Evolutionary conservation across 2,888 invertebrate species (phyloP).

Genomic region (Perithous albicinctus): DNA sequence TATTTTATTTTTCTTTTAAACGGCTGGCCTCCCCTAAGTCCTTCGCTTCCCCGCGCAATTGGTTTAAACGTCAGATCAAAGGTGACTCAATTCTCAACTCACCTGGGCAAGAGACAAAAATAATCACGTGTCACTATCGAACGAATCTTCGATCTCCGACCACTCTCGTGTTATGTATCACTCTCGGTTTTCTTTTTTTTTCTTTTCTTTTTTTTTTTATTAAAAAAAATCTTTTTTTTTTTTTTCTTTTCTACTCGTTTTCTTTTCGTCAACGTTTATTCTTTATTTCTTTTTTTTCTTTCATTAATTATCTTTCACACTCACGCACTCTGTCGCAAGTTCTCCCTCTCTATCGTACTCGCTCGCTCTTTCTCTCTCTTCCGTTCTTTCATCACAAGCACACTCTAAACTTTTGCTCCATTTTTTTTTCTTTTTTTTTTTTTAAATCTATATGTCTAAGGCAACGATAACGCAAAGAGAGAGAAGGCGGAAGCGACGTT

Average conservation of each 20-base stretch:
- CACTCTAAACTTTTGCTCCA: conserved; percentile 52
- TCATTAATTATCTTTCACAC: conserved; percentile 52
- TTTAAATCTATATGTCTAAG: conserved; percentile 57
- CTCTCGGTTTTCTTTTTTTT: conserved; percentile 46
- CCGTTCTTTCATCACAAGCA: conserved; percentile 60
- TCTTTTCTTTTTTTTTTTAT: conserved; percentile 28
- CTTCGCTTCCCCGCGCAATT: conserved; percentile 85
- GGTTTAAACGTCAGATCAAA: conserved; percentile 82
- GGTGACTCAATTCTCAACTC: conserved; percentile 85
- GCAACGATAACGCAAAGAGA: conserved; percentile 79
- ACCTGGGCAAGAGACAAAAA: conserved; percentile 84
- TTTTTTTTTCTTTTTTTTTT: conserved; percentile 41
- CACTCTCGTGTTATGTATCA: conserved; percentile 76
- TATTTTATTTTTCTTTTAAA: conserved; percentile 74
- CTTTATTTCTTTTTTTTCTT: conserved; percentile 29
- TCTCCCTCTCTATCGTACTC: conserved; percentile 51
- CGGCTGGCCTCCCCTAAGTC: conserved; percentile 84
- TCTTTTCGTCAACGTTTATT: conserved; percentile 54
- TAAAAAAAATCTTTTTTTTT: conserved; percentile 44
- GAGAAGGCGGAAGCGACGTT: conserved; percentile 80
- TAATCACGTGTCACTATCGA: conserved; percentile 79
- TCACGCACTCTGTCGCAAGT: conserved; percentile 53
- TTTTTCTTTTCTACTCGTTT: conserved; percentile 45
- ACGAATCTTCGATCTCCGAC: conserved; percentile 79
- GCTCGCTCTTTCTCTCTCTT: conserved; percentile 59